These are phyloP conservation scores for Drosophila chauvacae DNA, from an alignment of 1,140 invertebrate genomes.

Conservation along the genomic window DNA sequence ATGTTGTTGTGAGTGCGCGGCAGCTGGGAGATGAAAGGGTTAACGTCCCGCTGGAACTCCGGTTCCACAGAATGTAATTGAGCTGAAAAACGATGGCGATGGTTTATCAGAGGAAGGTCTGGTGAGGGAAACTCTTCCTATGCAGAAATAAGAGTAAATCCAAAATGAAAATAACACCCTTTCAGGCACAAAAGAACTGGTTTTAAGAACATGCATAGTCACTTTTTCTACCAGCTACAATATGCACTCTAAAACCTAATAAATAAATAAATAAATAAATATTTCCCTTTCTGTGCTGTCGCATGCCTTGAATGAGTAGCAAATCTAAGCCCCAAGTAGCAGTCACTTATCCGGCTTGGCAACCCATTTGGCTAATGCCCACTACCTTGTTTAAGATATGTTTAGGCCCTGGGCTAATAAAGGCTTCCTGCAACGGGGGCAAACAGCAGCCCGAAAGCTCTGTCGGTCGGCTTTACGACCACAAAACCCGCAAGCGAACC, in stretches of 20 bases:
- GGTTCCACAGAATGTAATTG: constrained; percentile 7
- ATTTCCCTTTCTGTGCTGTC: not conserved
- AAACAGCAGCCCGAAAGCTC: constrained; percentile 54
- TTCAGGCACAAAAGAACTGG: not conserved
- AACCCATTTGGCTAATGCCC: constrained; percentile 57
- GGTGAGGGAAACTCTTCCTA: not conserved
- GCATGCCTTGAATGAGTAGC: not conserved
- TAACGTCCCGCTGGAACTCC: constrained; percentile 20
- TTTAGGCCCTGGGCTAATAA: constrained; percentile 50
- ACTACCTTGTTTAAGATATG: constrained; percentile 54
- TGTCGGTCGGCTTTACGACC: constrained; percentile 65
- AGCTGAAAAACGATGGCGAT: constrained; percentile 15
- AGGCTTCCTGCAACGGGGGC: constrained; percentile 55
- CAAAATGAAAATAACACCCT: constrained; percentile 3
- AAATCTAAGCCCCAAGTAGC: constrained; percentile 3
- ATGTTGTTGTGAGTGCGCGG: constrained; percentile 34
- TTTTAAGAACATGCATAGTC: not conserved
- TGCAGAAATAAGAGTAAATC: too few relatives aligned
- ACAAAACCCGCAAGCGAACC: constrained; percentile 62
- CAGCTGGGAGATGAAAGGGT: constrained; percentile 37
- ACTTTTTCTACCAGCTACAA: not conserved
- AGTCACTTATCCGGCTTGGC: constrained; percentile 13
- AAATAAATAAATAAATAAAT: not conserved
- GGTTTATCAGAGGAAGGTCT: not conserved
- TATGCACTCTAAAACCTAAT: not conserved